phyloP scores from a whole-genome alignment of 92 coral and sea anemone genomes.

The Umimayanthus kanabou region DNA sequence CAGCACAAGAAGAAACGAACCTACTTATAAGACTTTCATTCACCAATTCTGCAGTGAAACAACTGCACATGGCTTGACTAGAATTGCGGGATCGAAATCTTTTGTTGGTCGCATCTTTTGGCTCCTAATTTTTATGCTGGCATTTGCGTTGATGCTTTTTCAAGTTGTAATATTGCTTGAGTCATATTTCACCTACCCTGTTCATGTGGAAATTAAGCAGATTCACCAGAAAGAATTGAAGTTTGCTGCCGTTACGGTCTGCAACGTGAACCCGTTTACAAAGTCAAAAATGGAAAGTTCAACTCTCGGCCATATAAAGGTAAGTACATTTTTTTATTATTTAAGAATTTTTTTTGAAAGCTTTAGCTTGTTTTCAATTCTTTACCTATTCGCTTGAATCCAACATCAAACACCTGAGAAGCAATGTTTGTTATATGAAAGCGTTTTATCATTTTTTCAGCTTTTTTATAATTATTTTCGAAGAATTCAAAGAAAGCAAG shows the following conservation, averaged over 20 bases:
- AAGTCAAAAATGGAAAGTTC: neutral
- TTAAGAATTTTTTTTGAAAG: too few relatives aligned
- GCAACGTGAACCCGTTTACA: conserved; percentile 18
- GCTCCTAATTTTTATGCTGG: conserved; percentile 2
- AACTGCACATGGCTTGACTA: conserved; percentile 18
- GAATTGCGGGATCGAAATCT: conserved; percentile 8
- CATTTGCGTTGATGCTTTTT: conserved; percentile 16
- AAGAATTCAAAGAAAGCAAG: too few relatives aligned
- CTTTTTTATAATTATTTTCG: too few relatives aligned
- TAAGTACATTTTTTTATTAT: neutral
- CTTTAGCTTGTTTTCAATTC: neutral
- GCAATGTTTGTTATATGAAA: too few relatives aligned
- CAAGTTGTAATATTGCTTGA: neutral
- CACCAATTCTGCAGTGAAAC: neutral
- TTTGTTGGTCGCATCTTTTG: neutral
- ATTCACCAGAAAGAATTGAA: neutral
- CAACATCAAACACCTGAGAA: too few relatives aligned
- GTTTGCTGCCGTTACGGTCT: conserved; percentile 9
- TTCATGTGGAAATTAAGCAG: neutral
- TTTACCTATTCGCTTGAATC: neutral
- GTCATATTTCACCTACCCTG: neutral
- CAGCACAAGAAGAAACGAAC: neutral
- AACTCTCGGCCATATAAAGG: neutral
- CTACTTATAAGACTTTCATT: neutral
- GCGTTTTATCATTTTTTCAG: too few relatives aligned